Percentiles rank a stretch among this genome's conserved stretches.
These are phyloP conservation scores for Drosophila peninsularis DNA, from an alignment of 2,888 invertebrate species.

Conservation along the genomic window DNA sequence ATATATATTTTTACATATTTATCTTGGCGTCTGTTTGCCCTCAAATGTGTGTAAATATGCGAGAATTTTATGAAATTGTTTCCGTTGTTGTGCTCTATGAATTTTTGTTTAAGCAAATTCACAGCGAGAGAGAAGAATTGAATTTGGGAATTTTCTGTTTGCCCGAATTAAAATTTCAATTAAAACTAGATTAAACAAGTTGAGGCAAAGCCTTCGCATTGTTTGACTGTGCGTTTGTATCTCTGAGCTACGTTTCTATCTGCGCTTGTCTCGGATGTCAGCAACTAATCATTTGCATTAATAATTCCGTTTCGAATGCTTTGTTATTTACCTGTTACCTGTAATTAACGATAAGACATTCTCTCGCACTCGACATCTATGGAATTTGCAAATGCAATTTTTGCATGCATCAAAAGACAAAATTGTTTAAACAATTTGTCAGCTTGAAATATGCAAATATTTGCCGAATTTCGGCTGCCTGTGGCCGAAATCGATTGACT, in stretches of 20 bases:
- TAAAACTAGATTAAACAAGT: conserved; percentile 32
- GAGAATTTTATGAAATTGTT: conserved; percentile 60
- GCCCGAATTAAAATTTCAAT: conserved; percentile 60
- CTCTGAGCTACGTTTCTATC: conserved; percentile 40
- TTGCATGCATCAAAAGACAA: conserved; percentile 23
- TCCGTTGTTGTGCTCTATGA: conserved; percentile 16
- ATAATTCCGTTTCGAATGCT: conserved; percentile 59
- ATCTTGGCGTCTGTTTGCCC: conserved; percentile 39
- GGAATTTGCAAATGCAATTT: conserved; percentile 32
- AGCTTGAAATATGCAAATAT: conserved; percentile 48
- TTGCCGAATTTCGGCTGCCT: conserved; percentile 27
- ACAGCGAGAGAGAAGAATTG: not conserved
- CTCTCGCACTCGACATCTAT: conserved; percentile 5
- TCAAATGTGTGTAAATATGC: conserved; percentile 55
- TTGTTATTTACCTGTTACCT: conserved; percentile 39
- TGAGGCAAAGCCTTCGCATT: conserved; percentile 23
- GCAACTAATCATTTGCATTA: conserved; percentile 65
- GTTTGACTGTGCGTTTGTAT: conserved; percentile 48
- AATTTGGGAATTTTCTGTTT: conserved; percentile 19
- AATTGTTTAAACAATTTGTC: conserved; percentile 47
- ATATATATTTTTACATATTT: conserved; percentile 28
- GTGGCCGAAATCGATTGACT: conserved; percentile 21
- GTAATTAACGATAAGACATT: conserved; percentile 52
- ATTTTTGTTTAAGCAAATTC: conserved; percentile 8
- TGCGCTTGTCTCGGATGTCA: conserved; percentile 9